phyloP scores from a whole-genome alignment of 2,797 vertebrate genomes.

The Pseudocheirus occidentalis region DNA sequence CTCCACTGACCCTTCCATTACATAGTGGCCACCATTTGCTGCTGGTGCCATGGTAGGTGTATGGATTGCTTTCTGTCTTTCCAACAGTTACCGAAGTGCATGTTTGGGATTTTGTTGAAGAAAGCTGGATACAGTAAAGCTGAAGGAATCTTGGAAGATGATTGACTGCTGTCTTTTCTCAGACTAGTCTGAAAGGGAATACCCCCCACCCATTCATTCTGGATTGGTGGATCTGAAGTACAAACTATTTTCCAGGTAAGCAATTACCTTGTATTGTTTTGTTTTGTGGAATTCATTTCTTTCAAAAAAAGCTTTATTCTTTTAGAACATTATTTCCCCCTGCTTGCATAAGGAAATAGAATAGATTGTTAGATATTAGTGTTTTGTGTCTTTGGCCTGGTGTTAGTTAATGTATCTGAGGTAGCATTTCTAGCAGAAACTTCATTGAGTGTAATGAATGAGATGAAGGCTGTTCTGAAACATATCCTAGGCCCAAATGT shows the following conservation, averaged over 20 bases:
- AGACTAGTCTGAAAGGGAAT: constrained; percentile 89
- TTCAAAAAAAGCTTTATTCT: constrained; percentile 31
- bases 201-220: constrained; percentile 86
- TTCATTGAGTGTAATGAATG: constrained; percentile 1
- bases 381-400: background rate
- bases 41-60: constrained; percentile 81
- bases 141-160: constrained; percentile 85
- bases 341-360: constrained; percentile 26
- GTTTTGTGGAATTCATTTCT: constrained; percentile 59
- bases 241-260: constrained; percentile 89
- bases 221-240: constrained; percentile 89
- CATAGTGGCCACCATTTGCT: constrained; percentile 65
- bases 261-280: constrained; percentile 83
- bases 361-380: constrained; percentile 34
- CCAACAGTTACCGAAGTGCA: constrained; percentile 84
- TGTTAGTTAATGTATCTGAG: background rate
- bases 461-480: constrained; percentile 15
- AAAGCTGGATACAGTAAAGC: constrained; percentile 86
- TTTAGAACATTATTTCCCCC: background rate
- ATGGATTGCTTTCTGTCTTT: constrained; percentile 85
- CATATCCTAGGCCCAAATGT: background rate
- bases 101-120: constrained; percentile 86
- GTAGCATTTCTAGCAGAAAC: background rate
- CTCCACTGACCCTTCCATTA: constrained; percentile 78
- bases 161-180: constrained; percentile 89